phyloP scores from a whole-genome alignment of 1,140 invertebrate species.

The Aphaenogaster rudis region DNA sequence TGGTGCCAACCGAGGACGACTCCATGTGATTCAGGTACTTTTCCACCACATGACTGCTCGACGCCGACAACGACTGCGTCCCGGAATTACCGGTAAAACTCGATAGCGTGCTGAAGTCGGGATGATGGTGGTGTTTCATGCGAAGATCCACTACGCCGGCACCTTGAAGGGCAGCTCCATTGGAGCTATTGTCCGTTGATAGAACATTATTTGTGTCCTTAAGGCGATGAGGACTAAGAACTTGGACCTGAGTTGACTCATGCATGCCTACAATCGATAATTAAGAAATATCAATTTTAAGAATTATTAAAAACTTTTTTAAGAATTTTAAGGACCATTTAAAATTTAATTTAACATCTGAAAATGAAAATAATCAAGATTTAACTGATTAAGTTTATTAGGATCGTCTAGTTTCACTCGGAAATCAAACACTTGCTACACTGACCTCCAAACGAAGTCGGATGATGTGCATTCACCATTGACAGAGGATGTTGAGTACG shows the following conservation, averaged over 20 bases:
- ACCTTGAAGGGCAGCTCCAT: conserved; percentile 75
- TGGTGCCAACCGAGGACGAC: conserved; percentile 68
- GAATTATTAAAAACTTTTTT: neutral
- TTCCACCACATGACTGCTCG: conserved; percentile 88
- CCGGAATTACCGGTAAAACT: conserved; percentile 80
- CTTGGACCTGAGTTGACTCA: conserved; percentile 82
- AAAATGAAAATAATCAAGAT: neutral
- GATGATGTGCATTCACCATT: conserved; percentile 78
- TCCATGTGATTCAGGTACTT: conserved; percentile 89
- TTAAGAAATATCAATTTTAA: conserved; percentile 1
- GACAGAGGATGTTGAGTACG: conserved; percentile 81
- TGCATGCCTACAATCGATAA: conserved; percentile 73
- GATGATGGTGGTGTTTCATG: conserved; percentile 86
- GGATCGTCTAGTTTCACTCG: neutral
- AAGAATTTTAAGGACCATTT: neutral
- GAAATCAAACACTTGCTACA: neutral
- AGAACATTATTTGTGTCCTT: conserved; percentile 86
- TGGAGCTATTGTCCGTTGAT: conserved; percentile 79
- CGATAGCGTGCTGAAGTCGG: conserved; percentile 79
- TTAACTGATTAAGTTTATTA: neutral
- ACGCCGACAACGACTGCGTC: conserved; percentile 86
- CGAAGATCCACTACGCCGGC: conserved; percentile 85
- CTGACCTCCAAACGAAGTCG: conserved; percentile 74
- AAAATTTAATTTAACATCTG: neutral
- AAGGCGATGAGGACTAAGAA: conserved; percentile 84